Evolutionary conservation across 2,797 vertebrate genomes (phyloP), one percentile per base, ranked within the genome.

Genomic region (Crenuchus spilurus): DNA sequence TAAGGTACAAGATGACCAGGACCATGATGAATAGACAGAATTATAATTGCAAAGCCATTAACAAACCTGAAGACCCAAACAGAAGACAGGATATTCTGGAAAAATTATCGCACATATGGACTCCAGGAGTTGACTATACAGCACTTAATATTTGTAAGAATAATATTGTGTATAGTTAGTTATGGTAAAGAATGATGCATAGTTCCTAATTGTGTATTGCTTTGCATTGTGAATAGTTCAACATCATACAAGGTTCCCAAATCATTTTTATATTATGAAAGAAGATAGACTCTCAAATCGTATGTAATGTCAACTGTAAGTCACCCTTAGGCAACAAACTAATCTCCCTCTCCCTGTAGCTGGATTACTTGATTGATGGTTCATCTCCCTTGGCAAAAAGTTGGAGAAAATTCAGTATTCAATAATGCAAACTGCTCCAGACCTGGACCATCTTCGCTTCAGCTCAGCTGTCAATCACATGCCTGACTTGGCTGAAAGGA

Each of bases 401-500:
- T 76, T 83, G 83, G 77, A 77, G 78, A 75, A 67, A 86, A 82
- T 80, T 80, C 30, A 67, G 49, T 31, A 60, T 44, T 72, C 55
- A 85, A 84, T 84, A 78, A 81, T 77, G 77, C 79, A 76, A 83
- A 81, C 78, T 42, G 46, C 75, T 78, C 82, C 71, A 69, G 80
- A 70, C 78, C 78, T 82, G 65, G 76, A 48, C n/a, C 48, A 69
- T 46, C 68, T 80, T 81, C 13, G 0, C 54, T 67, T 65, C 60
- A 76, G 46, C 49, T 66, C 46, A 54, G 58, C 33, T 73, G 80
- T 75, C 55, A 87, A 84, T 88, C 84, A 76, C 66, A 80, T 80
- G 63, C 65, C 84, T 82, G 84, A 90, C 85, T 90, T 82, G 87
- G 83, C 85, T 85, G 80, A 83, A 84, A 80, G 86, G 83, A 85